These are phyloP conservation scores for Microtus montanus DNA, from an alignment of 2,113 vertebrate genomes.

Conservation along the genomic window DNA sequence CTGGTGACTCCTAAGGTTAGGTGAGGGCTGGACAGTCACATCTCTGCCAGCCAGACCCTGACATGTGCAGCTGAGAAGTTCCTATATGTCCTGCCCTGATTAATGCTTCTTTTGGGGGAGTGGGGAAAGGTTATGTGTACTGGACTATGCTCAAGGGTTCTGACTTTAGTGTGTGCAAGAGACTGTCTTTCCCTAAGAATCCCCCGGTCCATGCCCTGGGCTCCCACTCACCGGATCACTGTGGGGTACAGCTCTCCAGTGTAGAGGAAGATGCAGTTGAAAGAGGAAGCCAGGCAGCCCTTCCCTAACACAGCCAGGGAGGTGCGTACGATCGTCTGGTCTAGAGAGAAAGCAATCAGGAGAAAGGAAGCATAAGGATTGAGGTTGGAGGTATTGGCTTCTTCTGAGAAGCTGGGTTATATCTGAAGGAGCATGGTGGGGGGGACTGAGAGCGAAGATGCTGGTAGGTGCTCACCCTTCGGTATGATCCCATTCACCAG, in stretches of 20 bases:
- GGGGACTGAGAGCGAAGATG: neutral
- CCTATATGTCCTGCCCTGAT: neutral
- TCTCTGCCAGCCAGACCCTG: neutral
- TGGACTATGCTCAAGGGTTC: neutral
- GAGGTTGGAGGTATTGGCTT: neutral
- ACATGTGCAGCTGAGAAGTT: neutral
- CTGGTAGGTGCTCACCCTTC: conserved; percentile 83
- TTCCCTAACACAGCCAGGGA: conserved; percentile 90
- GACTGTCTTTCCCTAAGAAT: neutral
- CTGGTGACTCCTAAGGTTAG: neutral
- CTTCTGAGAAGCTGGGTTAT: neutral
- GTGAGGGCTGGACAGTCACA: neutral
- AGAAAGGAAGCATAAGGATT: neutral
- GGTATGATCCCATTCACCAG: conserved; percentile 91
- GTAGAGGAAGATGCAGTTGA: conserved; percentile 90
- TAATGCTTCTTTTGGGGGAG: neutral
- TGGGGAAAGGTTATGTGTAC: neutral
- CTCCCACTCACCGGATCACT: conserved; percentile 86
- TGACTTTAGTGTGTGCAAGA: neutral
- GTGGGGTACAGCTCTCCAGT: conserved; percentile 93
- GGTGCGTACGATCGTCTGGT: conserved; percentile 85
- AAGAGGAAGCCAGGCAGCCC: conserved; percentile 89
- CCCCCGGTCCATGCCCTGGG: neutral
- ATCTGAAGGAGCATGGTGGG: neutral
- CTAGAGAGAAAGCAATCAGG: conserved; percentile 77